A percentile compares a stretch with the other conserved stretches of the same genome.
phyloP scores from a whole-genome alignment of 2,113 vertebrate genomes.

The Bucco capensis region DNA sequence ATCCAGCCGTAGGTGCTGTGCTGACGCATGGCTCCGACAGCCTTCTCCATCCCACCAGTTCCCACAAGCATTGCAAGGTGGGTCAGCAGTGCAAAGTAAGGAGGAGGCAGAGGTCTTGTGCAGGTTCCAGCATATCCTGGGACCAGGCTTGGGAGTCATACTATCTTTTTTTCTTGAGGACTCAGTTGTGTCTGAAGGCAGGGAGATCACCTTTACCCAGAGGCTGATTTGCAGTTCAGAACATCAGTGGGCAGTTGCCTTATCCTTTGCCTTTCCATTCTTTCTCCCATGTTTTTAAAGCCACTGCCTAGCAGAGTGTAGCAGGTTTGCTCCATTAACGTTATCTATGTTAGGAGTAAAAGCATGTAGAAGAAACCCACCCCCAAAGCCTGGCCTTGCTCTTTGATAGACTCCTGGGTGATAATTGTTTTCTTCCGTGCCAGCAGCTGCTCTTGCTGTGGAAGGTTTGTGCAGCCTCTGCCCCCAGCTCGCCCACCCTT shows the following conservation, averaged over 20 bases:
- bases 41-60: neutral
- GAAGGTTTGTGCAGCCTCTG: neutral
- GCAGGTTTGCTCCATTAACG: neutral
- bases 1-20: neutral
- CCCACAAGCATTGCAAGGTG: fast-evolving
- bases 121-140: neutral
- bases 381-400: neutral
- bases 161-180: neutral
- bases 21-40: fast-evolving
- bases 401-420: neutral
- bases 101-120: neutral
- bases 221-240: neutral
- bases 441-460: conserved; percentile 7
- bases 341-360: neutral
- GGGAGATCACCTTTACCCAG: fast-evolving
- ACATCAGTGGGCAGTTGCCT: fast-evolving
- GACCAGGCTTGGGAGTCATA: neutral
- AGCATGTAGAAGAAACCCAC: neutral
- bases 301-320: fast-evolving
- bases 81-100: neutral
- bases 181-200: neutral
- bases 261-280: neutral
- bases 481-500: conserved; percentile 21
- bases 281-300: neutral
- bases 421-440: conserved; percentile 5